Evolutionary conservation across 2,113 vertebrate genomes (phyloP).

Genomic region (Zosterops borbonicus): DNA sequence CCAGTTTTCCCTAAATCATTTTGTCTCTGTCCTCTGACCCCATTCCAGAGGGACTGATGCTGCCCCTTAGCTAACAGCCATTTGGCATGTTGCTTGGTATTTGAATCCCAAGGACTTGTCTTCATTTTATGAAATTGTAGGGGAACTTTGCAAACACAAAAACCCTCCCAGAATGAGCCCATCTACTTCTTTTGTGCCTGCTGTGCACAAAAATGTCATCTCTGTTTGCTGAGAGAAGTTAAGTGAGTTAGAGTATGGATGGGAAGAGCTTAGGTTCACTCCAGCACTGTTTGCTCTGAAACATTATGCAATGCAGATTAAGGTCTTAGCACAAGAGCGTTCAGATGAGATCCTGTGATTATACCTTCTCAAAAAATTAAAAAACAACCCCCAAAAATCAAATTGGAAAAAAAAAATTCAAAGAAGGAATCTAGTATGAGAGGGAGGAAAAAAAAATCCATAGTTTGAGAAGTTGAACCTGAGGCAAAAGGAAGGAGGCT

Average conservation of each 20-base stretch:
- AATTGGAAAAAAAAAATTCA: background rate
- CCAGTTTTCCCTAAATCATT: background rate
- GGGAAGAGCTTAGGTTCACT: background rate
- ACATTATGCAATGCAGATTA: slow-evolving; percentile 44
- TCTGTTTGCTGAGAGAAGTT: slow-evolving; percentile 49
- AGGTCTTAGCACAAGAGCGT: slow-evolving; percentile 11
- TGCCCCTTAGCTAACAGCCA: background rate
- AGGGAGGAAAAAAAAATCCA: background rate
- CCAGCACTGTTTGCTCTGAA: slow-evolving; percentile 20
- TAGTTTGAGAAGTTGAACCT: background rate
- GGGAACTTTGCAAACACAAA: background rate
- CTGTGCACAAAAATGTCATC: slow-evolving; percentile 56
- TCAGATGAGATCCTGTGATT: slow-evolving; percentile 42
- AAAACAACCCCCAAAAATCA: background rate
- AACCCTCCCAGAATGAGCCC: background rate
- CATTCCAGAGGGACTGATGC: background rate
- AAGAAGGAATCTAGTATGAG: background rate
- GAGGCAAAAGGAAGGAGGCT: background rate
- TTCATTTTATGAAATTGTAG: background rate
- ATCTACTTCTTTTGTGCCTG: background rate
- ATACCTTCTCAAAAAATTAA: background rate
- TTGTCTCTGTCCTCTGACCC: background rate
- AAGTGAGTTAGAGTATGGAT: slow-evolving; percentile 1
- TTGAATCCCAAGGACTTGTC: background rate
- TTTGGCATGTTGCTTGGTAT: background rate